Percentiles rank a stretch among this genome's conserved stretches.
phyloP scores from a whole-genome alignment of 2,797 vertebrate species.

The Jordanella pulchra region DNA sequence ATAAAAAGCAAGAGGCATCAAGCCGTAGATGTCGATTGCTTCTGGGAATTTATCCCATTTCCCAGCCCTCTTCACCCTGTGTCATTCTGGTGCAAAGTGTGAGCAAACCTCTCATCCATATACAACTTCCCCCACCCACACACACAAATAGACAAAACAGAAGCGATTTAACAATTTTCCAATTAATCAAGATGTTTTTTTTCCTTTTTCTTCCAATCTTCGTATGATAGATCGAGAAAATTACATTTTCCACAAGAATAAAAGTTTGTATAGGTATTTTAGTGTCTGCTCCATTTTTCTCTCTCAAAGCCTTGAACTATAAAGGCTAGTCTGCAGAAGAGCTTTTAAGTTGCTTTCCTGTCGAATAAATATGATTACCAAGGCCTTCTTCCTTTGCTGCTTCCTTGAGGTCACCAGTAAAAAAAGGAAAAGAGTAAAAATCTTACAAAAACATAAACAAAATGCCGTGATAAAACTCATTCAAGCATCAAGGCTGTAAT shows the following conservation, averaged over 20 bases:
- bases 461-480: slow-evolving; percentile 66
- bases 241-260: slow-evolving; percentile 56
- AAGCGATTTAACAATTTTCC: slow-evolving; percentile 60
- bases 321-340: slow-evolving; percentile 66
- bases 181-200: slow-evolving; percentile 62
- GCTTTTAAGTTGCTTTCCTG: slow-evolving; percentile 72
- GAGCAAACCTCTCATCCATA: slow-evolving; percentile 29
- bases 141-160: slow-evolving; percentile 39
- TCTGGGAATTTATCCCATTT: slow-evolving; percentile 72
- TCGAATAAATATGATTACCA: slow-evolving; percentile 78
- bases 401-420: slow-evolving; percentile 54
- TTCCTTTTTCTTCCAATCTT: slow-evolving; percentile 43
- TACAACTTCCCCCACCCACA: slow-evolving; percentile 2
- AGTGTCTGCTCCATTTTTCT: slow-evolving; percentile 36
- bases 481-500: slow-evolving; percentile 60
- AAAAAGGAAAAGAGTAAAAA: slow-evolving; percentile 37
- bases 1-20: slow-evolving; percentile 64
- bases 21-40: slow-evolving; percentile 70
- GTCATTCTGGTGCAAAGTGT: slow-evolving; percentile 56
- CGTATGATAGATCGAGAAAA: slow-evolving; percentile 65
- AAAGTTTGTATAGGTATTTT: slow-evolving; percentile 54
- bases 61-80: slow-evolving; percentile 50
- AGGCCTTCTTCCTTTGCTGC: slow-evolving; percentile 57
- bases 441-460: slow-evolving; percentile 13
- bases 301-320: slow-evolving; percentile 65